Base-by-base conservation (phyloP, 92 coral and sea anemone species). In the Paramuricea clavata region DNA sequence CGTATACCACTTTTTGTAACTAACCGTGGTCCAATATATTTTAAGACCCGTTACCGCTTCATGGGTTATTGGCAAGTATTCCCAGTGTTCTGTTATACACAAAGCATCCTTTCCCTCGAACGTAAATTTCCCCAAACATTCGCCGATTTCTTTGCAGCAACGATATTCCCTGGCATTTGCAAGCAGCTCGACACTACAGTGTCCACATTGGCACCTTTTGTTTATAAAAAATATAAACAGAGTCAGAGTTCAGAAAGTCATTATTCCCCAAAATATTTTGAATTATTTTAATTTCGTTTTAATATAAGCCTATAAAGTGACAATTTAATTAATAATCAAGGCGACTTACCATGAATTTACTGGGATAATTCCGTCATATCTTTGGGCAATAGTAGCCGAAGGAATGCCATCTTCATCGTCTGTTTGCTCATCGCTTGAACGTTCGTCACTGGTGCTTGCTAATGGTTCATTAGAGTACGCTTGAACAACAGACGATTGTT, bases 151-250 rank as follows among this genome's bases (percentile, higher is more conserved):
- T 72, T 49, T 49, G 87, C 87, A 71, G 44, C 81, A 83, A 32
- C 81, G 81, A 83, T 41, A 83, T 69, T 83, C 87, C 42, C 81
- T 23, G 21, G 82, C 81, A 60, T 60, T 68, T 39, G 74, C 30
- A 52, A 85, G 82, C 22, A 73, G 74, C 16, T 85, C 68, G 32
- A 47, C 74, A 33, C 60, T 49, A 57, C 88, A 85, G n/a, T 57
- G 68, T 54, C 74, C 88, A 74, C 88, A 85, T 8, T 57, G 31
- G 80, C 88, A 85, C 82, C 88, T 73, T 2, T 3, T 36, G 8
- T n/a, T 36, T 8, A 36, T 3, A 36, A 39, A 25, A 54, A 12
- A 47, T 47, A 47, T 15, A 47, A 47, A 47, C 52, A 47, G 52
- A 2, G 17, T 47, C 8, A 36, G 8, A 3, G 8, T 8, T 2